phyloP scores from a whole-genome alignment of 1,140 invertebrate genomes.

The Bombus huntii region DNA sequence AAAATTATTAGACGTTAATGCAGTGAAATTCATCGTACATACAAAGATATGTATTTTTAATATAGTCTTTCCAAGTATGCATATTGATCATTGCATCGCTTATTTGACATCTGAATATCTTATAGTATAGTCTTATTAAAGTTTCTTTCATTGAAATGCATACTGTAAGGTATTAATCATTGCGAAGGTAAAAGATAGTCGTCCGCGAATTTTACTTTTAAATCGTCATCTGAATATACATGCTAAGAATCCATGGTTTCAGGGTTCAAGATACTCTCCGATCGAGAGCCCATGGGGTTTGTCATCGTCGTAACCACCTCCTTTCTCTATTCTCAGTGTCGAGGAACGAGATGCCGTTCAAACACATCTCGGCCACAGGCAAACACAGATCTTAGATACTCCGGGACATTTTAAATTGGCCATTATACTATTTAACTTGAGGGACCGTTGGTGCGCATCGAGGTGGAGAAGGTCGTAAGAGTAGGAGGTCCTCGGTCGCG shows the following conservation, averaged over 20 bases:
- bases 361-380: slow-evolving; percentile 75
- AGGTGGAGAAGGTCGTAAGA: slow-evolving; percentile 53
- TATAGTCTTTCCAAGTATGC: no score
- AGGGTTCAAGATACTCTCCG: slow-evolving; percentile 54
- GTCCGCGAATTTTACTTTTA: not conserved
- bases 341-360: slow-evolving; percentile 72
- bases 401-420: slow-evolving; percentile 81
- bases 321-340: slow-evolving; percentile 69
- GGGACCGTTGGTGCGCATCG: slow-evolving; percentile 67
- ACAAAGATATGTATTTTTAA: no score
- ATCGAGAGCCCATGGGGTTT: slow-evolving; percentile 70
- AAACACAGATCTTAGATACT: slow-evolving; percentile 79
- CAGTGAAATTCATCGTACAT: no score
- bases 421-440: slow-evolving; percentile 83
- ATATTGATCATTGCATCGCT: no score
- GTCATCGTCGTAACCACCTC: slow-evolving; percentile 60
- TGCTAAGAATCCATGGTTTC: slow-evolving; percentile 13
- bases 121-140: not conserved
- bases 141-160: no score
- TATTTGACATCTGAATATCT: not conserved
- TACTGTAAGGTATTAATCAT: not conserved
- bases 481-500: slow-evolving; percentile 49
- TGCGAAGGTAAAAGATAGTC: no score
- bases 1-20: no score
- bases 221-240: not conserved